These are phyloP conservation scores for Helogale parvula DNA, from an alignment of 2,113 vertebrate genomes.

Conservation along the genomic window DNA sequence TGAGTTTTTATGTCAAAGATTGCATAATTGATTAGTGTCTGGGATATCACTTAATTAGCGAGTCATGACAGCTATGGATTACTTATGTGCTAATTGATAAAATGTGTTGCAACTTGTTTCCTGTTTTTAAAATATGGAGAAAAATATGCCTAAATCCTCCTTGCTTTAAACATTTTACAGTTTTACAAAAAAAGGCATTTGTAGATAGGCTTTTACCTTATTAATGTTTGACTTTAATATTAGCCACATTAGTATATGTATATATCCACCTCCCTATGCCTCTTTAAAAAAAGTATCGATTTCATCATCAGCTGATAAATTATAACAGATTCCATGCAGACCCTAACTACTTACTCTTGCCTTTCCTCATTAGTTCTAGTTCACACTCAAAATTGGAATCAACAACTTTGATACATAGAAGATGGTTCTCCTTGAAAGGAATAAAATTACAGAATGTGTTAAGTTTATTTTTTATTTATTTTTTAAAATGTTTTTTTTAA, in stretches of 20 bases:
- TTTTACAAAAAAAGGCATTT: not conserved
- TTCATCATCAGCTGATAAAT: not conserved
- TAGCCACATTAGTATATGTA: not conserved
- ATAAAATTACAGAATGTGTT: not conserved
- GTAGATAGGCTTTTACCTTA: not conserved
- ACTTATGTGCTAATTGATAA: not conserved
- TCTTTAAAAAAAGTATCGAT: not conserved
- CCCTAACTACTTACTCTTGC: not conserved
- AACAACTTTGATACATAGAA: not conserved
- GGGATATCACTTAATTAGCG: not conserved
- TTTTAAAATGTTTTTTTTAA: too few species aligned
- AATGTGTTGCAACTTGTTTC: not conserved
- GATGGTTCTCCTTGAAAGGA: not conserved
- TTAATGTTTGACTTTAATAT: not conserved
- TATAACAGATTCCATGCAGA: not conserved
- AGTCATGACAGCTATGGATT: not conserved
- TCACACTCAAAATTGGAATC: not conserved
- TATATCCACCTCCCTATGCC: not conserved
- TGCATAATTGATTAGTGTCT: not conserved
- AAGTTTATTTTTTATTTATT: not conserved
- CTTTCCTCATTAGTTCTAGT: not conserved
- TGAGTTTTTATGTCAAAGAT: not conserved
- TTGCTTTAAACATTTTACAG: not conserved
- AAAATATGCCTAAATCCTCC: not conserved
- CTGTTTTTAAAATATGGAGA: not conserved